These are phyloP conservation scores for Sycobia sp. DNA, from an alignment of 1,140 invertebrate genomes.

Conservation along the genomic window DNA sequence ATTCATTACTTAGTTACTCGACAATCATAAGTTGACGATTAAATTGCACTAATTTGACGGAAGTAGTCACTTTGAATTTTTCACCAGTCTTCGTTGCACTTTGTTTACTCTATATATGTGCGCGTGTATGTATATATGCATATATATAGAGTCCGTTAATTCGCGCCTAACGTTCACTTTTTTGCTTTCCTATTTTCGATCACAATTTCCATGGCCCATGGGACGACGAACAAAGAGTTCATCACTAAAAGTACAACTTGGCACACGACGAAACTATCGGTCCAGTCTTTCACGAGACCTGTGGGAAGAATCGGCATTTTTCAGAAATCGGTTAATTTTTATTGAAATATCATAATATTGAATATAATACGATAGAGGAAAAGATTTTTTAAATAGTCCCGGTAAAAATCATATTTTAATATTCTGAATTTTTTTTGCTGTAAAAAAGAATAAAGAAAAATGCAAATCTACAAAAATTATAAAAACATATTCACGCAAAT, in stretches of 20 bases:
- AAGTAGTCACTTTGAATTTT: conserved; percentile 7
- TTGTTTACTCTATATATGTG: background rate
- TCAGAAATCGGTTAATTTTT: background rate
- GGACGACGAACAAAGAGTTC: conserved; percentile 51
- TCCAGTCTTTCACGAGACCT: conserved; percentile 58
- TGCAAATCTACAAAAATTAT: too few relatives aligned
- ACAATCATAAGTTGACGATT: conserved; percentile 16
- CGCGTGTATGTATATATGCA: background rate
- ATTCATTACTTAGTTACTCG: conserved; percentile 13
- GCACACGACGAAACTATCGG: conserved; percentile 50
- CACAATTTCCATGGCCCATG: conserved; percentile 53
- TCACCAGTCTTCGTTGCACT: conserved; percentile 6
- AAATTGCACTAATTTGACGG: conserved; percentile 8
- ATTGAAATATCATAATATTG: too few relatives aligned
- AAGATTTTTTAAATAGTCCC: too few relatives aligned
- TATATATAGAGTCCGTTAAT: background rate
- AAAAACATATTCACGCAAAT: too few relatives aligned
- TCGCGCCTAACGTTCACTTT: conserved; percentile 30
- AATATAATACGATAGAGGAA: too few relatives aligned
- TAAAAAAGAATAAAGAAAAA: too few relatives aligned
- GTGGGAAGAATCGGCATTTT: background rate
- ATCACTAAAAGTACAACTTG: conserved; percentile 50
- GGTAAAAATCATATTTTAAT: too few relatives aligned
- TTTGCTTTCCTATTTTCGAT: conserved; percentile 29
- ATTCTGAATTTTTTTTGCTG: too few relatives aligned